Evolutionary conservation across 2,113 vertebrate genomes (phyloP), one percentile per base, ranked within the genome.

Genomic region (Macroglossus sobrinus): DNA sequence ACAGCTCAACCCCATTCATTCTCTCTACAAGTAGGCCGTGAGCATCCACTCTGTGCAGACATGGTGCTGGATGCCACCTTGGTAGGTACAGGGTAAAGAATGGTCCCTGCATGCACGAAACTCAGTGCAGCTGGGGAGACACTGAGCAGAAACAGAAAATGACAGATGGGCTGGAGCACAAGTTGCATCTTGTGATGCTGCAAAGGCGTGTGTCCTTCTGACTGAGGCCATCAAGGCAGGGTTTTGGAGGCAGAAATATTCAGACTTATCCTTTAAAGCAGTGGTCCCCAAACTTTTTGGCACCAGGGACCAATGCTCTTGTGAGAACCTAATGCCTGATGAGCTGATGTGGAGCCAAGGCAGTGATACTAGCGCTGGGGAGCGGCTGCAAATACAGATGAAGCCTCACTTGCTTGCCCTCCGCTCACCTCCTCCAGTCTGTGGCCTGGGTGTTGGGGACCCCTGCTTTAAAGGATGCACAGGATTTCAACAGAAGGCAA

Each of bases 51-150:
- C 45, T 57, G 57, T 16, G 40, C 8, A 26, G 28, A 22, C 38
- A 0, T 0, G 8, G 86, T n/a, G 69, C 47, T 69, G 89, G 61
- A 47, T 0, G 5, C 11, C 35, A 43, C 57, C 0, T 0, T 28
- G 40, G 15, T 33, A 40, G 66, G 69, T 14, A 7, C 45, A 33
- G 59, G 40, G 57, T 40, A 69, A 78, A 90, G 63, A 4, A 47
- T 8, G 64, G 18, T 10, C 35, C 8, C 50, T 0, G 5, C 12
- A 28, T 0, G 26, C 64, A 43, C n/a, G 74, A 1, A 2, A 57
- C 81, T 75, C 50, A 24, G 50, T 2, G 69, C 8, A 22, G 24
- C 12, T 24, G 19, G 35, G 18, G 76, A 79, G 26, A 55, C 59
- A 7, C 6, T 0, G 40, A 55, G 63, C n/a, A 28, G 55, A 38